Evolutionary conservation across 2,888 invertebrate species (phyloP).

Genomic region (Tromatobia lineatoria): DNA sequence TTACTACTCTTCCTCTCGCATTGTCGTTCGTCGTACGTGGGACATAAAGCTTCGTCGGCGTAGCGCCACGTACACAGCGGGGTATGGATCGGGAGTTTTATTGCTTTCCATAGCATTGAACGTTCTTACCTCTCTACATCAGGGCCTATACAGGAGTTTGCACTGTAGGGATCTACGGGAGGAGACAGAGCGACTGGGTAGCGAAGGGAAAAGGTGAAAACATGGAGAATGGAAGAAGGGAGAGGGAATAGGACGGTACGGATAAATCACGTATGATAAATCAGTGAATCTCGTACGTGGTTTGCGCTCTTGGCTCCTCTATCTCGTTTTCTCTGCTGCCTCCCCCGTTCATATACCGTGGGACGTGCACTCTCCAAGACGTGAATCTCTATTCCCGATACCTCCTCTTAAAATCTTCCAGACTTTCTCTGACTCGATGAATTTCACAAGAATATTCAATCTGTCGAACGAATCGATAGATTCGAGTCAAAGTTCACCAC

Average conservation of each 20-base stretch:
- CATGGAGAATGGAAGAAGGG: constrained; percentile 45
- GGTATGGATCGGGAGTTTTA: constrained; percentile 43
- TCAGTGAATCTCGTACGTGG: constrained; percentile 56
- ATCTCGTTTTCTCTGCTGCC: constrained; percentile 14
- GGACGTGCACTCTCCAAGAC: constrained; percentile 15
- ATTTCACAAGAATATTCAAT: constrained; percentile 29
- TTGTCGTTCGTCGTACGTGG: constrained; percentile 22
- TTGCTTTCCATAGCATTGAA: constrained; percentile 30
- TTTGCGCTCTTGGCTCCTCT: constrained; percentile 7
- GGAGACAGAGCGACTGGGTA: constrained; percentile 8
- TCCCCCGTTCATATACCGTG: constrained; percentile 23
- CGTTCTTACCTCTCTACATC: neutral
- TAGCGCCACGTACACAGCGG: constrained; percentile 43
- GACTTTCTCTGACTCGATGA: constrained; percentile 27
- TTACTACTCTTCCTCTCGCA: neutral
- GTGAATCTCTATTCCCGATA: constrained; percentile 28
- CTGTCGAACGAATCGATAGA: constrained; percentile 8
- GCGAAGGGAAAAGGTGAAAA: constrained; percentile 30
- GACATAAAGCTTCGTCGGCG: constrained; percentile 22
- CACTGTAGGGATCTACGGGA: neutral
- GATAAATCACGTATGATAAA: constrained; percentile 62
- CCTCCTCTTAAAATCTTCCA: constrained; percentile 1
- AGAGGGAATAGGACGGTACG: constrained; percentile 42
- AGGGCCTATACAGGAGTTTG: neutral
- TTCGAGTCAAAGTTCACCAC: constrained; percentile 7